A percentile compares a stretch with the other conserved stretches of the same genome.
These are phyloP conservation scores for Synodontis membranacea DNA, from an alignment of 2,113 vertebrate genomes.

Conservation along the genomic window DNA sequence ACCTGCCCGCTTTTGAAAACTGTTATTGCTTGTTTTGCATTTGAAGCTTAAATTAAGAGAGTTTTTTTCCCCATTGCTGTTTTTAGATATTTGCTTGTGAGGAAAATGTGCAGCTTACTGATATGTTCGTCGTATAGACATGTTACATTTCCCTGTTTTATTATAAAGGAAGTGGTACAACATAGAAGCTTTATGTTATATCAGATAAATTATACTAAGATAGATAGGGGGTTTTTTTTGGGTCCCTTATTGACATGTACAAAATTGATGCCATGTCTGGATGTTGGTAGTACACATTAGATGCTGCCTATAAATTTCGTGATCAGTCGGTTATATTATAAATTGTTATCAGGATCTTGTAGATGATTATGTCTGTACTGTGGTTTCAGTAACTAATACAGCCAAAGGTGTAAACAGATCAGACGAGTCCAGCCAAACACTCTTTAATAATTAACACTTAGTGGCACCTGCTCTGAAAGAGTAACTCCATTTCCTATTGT, in stretches of 20 bases:
- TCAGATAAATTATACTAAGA: neutral
- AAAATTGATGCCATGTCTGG: neutral
- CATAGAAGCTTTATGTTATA: too few relatives aligned
- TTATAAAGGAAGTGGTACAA: neutral
- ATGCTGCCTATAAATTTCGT: neutral
- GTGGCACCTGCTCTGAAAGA: conserved; percentile 53
- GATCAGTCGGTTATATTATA: neutral
- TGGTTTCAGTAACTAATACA: conserved; percentile 3
- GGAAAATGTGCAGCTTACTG: neutral
- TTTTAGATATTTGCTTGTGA: neutral
- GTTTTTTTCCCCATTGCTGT: neutral
- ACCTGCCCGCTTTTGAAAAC: neutral
- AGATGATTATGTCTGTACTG: neutral
- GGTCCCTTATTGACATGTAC: neutral
- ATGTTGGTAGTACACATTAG: neutral
- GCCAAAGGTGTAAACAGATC: conserved; percentile 42
- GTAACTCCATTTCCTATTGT: conserved; percentile 43
- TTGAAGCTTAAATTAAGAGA: neutral
- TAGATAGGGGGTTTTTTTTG: neutral
- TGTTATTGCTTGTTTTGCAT: neutral
- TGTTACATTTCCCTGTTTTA: neutral
- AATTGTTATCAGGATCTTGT: neutral
- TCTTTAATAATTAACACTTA: conserved; percentile 59
- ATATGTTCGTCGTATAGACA: neutral
- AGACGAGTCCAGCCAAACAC: conserved; percentile 15